phyloP scores from a whole-genome alignment of 2,888 invertebrate genomes.

The Agrotis ipsilon region DNA sequence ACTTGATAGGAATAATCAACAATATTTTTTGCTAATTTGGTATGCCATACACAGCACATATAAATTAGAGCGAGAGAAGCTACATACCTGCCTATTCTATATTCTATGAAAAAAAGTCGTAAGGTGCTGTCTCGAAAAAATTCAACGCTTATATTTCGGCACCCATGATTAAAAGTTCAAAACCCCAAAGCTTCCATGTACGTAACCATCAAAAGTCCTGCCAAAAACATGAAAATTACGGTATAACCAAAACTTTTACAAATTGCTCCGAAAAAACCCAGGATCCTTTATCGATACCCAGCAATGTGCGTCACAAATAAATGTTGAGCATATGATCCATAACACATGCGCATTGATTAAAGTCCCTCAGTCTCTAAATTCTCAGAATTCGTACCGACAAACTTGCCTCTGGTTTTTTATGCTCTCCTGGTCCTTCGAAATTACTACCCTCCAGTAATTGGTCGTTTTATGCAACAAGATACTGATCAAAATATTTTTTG shows the following conservation, averaged over 20 bases:
- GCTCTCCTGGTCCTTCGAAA: constrained; percentile 41
- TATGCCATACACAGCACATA: too few species aligned
- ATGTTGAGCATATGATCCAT: constrained; percentile 23
- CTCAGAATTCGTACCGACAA: constrained; percentile 55
- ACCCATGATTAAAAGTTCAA: background rate
- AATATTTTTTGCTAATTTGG: too few species aligned
- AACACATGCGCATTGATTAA: constrained; percentile 57
- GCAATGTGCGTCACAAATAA: constrained; percentile 29
- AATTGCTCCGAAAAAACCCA: constrained; percentile 28
- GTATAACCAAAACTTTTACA: constrained; percentile 6
- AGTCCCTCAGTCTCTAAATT: constrained; percentile 45
- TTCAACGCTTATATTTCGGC: too few species aligned
- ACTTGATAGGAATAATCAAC: too few species aligned
- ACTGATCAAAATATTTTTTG: constrained; percentile 39
- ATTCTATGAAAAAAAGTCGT: too few species aligned
- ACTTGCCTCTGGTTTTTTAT: constrained; percentile 41
- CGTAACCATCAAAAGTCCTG: background rate
- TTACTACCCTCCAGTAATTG: constrained; percentile 62
- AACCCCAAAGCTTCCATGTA: background rate
- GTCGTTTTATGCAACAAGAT: constrained; percentile 49
- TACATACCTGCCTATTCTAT: too few species aligned
- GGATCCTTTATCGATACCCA: constrained; percentile 17
- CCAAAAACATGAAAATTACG: constrained; percentile 1
- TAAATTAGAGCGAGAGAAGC: too few species aligned
- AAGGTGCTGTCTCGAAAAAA: too few species aligned